These are phyloP conservation scores for Nemotelus nigrinus DNA, from an alignment of 2,888 invertebrate genomes.

Conservation along the genomic window DNA sequence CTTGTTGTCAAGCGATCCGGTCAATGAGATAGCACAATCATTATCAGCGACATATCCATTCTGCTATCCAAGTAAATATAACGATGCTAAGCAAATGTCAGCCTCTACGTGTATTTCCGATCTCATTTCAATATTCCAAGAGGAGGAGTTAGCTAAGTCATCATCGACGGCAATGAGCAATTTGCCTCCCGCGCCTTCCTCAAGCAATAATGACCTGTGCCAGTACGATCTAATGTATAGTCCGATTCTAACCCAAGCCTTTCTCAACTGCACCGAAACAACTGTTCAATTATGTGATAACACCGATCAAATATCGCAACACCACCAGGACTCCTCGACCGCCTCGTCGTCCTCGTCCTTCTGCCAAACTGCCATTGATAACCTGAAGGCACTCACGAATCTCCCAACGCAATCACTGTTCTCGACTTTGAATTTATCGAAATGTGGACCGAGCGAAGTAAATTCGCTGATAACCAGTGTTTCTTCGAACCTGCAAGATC, in stretches of 20 bases:
- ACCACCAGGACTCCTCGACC: conserved; percentile 40
- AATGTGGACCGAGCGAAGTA: conserved; percentile 44
- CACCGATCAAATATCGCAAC: conserved; percentile 45
- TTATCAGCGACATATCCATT: conserved; percentile 28
- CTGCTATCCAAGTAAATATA: conserved; percentile 6
- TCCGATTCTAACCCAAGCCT: conserved; percentile 53
- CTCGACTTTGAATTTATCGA: conserved; percentile 64
- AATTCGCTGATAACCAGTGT: conserved; percentile 53
- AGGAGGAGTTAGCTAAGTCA: conserved; percentile 53
- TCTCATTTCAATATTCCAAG: conserved; percentile 55
- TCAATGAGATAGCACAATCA: conserved; percentile 38
- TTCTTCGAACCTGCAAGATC: conserved; percentile 36
- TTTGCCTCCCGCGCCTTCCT: not conserved
- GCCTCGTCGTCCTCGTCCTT: conserved; percentile 47
- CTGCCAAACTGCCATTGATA: conserved; percentile 66
- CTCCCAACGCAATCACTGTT: conserved; percentile 66
- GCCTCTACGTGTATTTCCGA: conserved; percentile 50
- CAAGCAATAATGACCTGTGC: conserved; percentile 47
- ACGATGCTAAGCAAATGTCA: conserved; percentile 19
- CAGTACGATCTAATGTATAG: conserved; percentile 54
- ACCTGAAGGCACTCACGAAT: conserved; percentile 67
- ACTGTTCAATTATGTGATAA: conserved; percentile 51
- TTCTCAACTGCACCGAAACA: conserved; percentile 54
- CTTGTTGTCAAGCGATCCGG: conserved; percentile 47
- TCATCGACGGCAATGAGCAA: conserved; percentile 47